phyloP scores from a whole-genome alignment of 2,888 invertebrate species.

The Deilephila porcellus region DNA sequence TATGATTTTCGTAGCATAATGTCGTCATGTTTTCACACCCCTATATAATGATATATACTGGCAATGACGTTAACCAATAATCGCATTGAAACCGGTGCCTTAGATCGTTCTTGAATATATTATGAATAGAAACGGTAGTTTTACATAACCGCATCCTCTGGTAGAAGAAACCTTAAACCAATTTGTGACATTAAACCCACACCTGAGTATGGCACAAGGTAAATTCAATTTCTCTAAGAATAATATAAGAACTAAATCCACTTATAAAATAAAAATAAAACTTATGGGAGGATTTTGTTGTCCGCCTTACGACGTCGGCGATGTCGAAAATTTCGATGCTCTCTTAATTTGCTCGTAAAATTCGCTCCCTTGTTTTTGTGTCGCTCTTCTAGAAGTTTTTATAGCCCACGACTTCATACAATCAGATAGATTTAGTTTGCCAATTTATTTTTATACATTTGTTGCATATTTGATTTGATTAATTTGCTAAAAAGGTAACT shows the following conservation, averaged over 20 bases:
- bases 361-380: neutral
- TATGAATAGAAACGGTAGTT: neutral
- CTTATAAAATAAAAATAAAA: neutral
- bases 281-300: neutral
- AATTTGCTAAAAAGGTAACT: neutral
- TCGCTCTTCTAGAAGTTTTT: neutral
- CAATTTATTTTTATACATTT: neutral
- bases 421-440: neutral
- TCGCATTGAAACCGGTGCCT: neutral
- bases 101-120: neutral
- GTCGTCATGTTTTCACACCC: too few species aligned
- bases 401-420: neutral
- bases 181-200: neutral
- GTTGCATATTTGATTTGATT: neutral
- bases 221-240: constrained; percentile 14
- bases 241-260: constrained; percentile 1
- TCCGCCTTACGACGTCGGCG: neutral
- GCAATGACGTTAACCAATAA: neutral
- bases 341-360: constrained; percentile 19
- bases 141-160: neutral
- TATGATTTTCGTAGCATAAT: too few species aligned
- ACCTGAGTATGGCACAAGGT: neutral
- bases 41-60: neutral
- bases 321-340: neutral
- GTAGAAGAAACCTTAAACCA: constrained; percentile 2